Evolutionary conservation across 2,888 invertebrate genomes (phyloP).

Genomic region (Apodemia hepburni): DNA sequence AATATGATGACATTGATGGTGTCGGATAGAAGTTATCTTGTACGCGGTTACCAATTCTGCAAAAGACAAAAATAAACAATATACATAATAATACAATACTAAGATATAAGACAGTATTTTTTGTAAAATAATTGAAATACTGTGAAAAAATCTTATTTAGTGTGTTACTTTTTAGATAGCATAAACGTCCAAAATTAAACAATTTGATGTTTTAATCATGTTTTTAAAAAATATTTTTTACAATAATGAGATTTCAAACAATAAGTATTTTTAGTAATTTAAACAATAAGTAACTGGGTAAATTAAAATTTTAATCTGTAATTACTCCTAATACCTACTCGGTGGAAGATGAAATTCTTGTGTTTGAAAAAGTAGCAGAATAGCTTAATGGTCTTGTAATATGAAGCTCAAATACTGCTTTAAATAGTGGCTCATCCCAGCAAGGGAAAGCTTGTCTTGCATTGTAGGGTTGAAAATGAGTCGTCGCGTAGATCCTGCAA

Average conservation of each 20-base stretch:
- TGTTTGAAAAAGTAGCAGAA: slow-evolving; percentile 80
- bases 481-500: slow-evolving; percentile 75
- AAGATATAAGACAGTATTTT: too few relatives aligned
- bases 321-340: slow-evolving; percentile 40
- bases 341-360: slow-evolving; percentile 55
- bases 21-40: slow-evolving; percentile 70
- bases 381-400: slow-evolving; percentile 78
- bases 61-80: slow-evolving; percentile 27
- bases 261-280: too few relatives aligned
- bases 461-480: slow-evolving; percentile 90
- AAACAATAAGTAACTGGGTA: too few relatives aligned
- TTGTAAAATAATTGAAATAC: too few relatives aligned
- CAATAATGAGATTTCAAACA: too few relatives aligned
- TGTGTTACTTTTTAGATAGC: too few relatives aligned
- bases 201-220: too few relatives aligned
- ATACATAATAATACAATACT: too few relatives aligned
- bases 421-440: slow-evolving; percentile 91
- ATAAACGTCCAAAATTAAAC: too few relatives aligned
- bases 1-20: slow-evolving; percentile 89
- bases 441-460: slow-evolving; percentile 92
- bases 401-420: slow-evolving; percentile 86
- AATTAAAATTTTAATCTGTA: too few relatives aligned
- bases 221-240: too few relatives aligned
- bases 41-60: slow-evolving; percentile 42
- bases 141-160: too few relatives aligned